Evolutionary conservation across 2,888 invertebrate genomes (phyloP).

Genomic region (Papilio protenor): DNA sequence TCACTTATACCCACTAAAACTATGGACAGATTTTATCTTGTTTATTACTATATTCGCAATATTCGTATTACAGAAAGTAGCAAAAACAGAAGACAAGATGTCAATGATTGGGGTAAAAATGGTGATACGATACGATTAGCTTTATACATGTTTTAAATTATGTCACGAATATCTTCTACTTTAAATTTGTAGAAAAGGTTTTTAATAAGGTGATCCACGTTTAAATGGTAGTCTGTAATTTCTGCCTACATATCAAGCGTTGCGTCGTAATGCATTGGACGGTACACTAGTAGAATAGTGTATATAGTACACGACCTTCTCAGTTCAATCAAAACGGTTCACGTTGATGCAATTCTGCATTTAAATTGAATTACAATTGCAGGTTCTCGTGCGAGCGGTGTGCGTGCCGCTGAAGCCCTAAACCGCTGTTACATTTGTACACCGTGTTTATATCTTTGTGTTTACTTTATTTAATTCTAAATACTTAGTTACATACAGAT

Average conservation of each 20-base stretch:
- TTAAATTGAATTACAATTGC: constrained; percentile 39
- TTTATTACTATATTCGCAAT: no score
- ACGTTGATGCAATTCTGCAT: constrained; percentile 4
- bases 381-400: not conserved
- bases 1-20: not conserved
- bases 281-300: not conserved
- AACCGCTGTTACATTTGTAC: constrained; percentile 6
- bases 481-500: not conserved
- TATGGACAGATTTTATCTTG: no score
- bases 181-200: no score
- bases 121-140: no score
- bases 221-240: not conserved
- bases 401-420: constrained; percentile 33
- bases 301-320: not conserved
- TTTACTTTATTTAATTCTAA: not conserved
- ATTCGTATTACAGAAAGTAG: no score
- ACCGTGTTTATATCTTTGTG: not conserved
- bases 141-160: no score
- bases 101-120: no score
- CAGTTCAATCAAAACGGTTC: constrained; percentile 14
- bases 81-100: no score
- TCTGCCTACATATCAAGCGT: not conserved
- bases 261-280: not conserved
- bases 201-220: not conserved
- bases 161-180: no score